Evolutionary conservation across 2,888 invertebrate genomes (phyloP).

Genomic region (Cinara cedri): DNA sequence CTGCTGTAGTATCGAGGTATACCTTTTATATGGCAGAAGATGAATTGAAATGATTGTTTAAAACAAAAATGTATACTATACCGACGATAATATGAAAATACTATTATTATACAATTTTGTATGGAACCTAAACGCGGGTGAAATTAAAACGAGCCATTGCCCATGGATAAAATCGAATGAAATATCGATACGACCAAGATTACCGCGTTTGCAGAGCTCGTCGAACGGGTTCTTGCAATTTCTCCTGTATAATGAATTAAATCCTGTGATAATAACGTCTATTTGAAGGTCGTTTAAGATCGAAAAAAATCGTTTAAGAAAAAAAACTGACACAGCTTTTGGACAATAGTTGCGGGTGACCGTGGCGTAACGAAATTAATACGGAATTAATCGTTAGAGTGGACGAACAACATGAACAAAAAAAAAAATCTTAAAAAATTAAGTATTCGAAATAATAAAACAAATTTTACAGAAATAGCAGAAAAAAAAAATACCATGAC

Average conservation of each 20-base stretch:
- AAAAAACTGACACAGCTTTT: neutral
- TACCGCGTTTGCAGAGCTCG: constrained; percentile 10
- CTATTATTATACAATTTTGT: no score
- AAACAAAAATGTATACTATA: no score
- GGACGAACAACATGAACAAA: neutral
- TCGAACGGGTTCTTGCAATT: constrained; percentile 26
- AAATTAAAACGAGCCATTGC: constrained; percentile 39
- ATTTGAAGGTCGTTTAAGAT: neutral
- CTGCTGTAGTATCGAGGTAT: no score
- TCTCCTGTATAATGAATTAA: constrained; percentile 26
- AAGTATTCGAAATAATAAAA: neutral
- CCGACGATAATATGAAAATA: no score
- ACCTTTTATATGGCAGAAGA: no score
- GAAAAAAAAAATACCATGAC: constrained; percentile 16
- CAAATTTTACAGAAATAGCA: constrained; percentile 25
- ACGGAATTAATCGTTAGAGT: neutral
- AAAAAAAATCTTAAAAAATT: neutral
- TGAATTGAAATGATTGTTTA: no score
- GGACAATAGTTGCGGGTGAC: neutral
- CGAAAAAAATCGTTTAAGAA: neutral
- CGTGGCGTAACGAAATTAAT: neutral
- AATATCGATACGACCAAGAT: constrained; percentile 21
- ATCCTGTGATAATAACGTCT: neutral
- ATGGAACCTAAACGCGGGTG: neutral
- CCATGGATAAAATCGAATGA: constrained; percentile 19